Base-by-base conservation (phyloP, 1,140 invertebrate species). In the Cydia pomonella region DNA sequence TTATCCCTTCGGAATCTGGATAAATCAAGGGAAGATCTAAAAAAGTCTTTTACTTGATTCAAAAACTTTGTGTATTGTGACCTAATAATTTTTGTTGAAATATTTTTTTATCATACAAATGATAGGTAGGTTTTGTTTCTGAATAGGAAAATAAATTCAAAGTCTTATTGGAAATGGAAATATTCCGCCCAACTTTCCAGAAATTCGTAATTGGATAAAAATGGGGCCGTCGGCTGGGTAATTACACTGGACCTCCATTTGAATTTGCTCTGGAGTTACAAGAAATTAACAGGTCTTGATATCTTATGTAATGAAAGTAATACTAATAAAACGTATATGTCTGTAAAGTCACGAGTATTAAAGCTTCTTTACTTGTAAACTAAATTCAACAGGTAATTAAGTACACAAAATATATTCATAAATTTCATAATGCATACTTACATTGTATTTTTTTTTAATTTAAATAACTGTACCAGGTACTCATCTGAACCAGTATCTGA, bases 81-180 rank as follows among this genome's bases (percentile, higher is more conserved):
- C n/a, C 27, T 21, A 23, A 59, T 59, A 23, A 23, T 10, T 59
- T 9, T 59, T 23, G 21, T 50, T 50, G 47, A 47, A 47, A 23
- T 25, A 33, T 25, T 16, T 64, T 29, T 64, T 13, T 16, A 29
- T 33, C 29, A 18, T 69, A 21, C 9, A 44, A n/a, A n/a, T n/a
- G n/a, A 44, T 16, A 44, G 41, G 12, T 44, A 44, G 16, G 13
- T 16, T 69, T 38, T 10, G 27, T 38, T 10, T 10, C 27, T 9
- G 27, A 66, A n/a, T 66, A 9, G 29, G 10, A 33, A 38, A 69
- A 33, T 0, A 69, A 69, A 33, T 33, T 69, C 29, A 69, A 69
- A 69, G 16, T 69, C 29, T 38, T 69, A 69, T 69, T 69, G 64
- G 27, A 38, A 69, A 38, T 69, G 64, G n/a, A 33, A 69, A 69